phyloP scores from a whole-genome alignment of 2,113 vertebrate genomes.

The Copsychus sechellarum region DNA sequence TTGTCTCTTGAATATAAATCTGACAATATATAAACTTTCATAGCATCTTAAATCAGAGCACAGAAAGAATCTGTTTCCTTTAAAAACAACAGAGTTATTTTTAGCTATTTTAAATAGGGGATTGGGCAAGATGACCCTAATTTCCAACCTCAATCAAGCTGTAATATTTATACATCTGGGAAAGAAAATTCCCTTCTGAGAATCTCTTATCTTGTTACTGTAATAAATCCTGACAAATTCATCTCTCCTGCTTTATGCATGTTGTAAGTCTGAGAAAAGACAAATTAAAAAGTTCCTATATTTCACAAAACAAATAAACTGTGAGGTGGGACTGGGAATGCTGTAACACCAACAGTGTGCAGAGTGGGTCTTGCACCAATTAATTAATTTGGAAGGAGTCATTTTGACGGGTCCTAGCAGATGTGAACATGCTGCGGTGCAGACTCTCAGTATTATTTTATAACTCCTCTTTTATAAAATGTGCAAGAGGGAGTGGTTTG shows the following conservation, averaged over 20 bases:
- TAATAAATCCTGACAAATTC: neutral
- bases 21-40: neutral
- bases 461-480: neutral
- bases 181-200: neutral
- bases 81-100: neutral
- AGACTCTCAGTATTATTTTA: neutral
- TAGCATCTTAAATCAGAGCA: neutral
- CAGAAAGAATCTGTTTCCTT: neutral
- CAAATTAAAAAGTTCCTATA: neutral
- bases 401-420: neutral
- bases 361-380: neutral
- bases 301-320: neutral
- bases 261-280: neutral
- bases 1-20: conserved; percentile 19
- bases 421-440: neutral
- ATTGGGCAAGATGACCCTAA: neutral
- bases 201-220: neutral
- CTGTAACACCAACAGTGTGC: neutral
- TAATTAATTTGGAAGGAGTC: neutral
- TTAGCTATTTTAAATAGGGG: neutral
- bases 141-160: neutral
- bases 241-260: neutral
- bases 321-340: neutral
- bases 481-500: neutral
- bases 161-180: neutral